These are phyloP conservation scores for Brachypalpus laphriformis DNA, from an alignment of 2,888 invertebrate genomes.

Conservation along the genomic window DNA sequence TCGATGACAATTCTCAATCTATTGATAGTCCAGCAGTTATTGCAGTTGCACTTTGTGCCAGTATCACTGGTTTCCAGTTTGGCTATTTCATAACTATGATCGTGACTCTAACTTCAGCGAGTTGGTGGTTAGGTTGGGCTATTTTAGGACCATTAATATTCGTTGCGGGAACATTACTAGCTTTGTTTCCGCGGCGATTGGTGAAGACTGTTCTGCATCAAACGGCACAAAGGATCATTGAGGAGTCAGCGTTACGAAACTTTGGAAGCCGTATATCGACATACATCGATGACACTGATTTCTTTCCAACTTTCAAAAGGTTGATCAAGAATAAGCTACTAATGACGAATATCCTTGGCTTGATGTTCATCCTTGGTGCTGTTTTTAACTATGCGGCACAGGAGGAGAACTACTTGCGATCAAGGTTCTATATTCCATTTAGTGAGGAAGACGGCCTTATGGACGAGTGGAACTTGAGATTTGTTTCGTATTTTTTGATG, in stretches of 20 bases:
- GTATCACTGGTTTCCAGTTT: conserved; percentile 81
- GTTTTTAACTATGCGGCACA: conserved; percentile 84
- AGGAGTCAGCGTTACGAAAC: conserved; percentile 78
- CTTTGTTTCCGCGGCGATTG: conserved; percentile 85
- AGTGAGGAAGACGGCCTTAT: conserved; percentile 83
- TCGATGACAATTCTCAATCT: conserved; percentile 85
- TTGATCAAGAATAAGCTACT: conserved; percentile 85
- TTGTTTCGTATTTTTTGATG: conserved; percentile 84
- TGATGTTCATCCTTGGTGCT: conserved; percentile 84
- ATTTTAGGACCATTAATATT: conserved; percentile 83
- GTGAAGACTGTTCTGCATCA: conserved; percentile 84
- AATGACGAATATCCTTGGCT: conserved; percentile 83
- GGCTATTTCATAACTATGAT: conserved; percentile 81
- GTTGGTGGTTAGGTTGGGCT: conserved; percentile 84
- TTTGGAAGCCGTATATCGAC: conserved; percentile 80
- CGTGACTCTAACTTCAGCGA: conserved; percentile 77
- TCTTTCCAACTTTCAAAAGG: conserved; percentile 83
- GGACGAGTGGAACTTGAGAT: conserved; percentile 84
- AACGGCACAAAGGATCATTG: conserved; percentile 85
- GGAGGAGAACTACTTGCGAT: conserved; percentile 85
- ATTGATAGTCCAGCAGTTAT: conserved; percentile 83
- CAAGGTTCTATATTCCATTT: conserved; percentile 85
- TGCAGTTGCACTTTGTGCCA: conserved; percentile 80
- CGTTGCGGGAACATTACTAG: conserved; percentile 83
- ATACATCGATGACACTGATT: conserved; percentile 82